Base-by-base conservation (phyloP, 2,113 vertebrate genomes). In the Cebidichthys violaceus region DNA sequence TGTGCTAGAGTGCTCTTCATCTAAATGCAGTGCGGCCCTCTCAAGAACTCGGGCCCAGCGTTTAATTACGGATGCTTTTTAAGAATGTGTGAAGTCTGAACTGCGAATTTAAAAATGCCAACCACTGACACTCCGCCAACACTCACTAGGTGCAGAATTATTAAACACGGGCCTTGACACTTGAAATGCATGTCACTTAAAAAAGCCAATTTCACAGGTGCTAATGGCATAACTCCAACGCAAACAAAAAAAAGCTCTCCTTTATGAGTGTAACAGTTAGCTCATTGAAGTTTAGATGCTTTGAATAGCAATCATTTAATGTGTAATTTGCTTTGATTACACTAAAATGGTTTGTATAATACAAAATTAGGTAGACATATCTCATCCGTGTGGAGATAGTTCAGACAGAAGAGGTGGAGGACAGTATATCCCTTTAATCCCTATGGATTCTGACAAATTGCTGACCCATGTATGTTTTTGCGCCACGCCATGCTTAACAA, bases 21-120 rank as follows among this genome's bases (percentile, higher is more conserved):
- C 54, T 62, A 54, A 67, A 83, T 73, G 22, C 4, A 55, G 52
- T n/a, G 13, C 37, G 15, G 17, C 29, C 7, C 62, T 82, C 78
- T 76, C 18, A 70, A 83, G 22, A 75, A 77, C 75, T 70, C 22
- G 22, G 72, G 22, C n/a, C 29, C 6, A 1, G 70, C 18, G 61
- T 86, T 81, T 77, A 82, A 84, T 84, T 47, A 75, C 3, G 8
- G 55, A 24, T 11, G 39, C 43, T 67, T 86, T 82, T 82, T 67
- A 81, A 73, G 35, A 85, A 69, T 41, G 43, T 62, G 45, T 35
- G 10, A 73, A 65, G 73, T 52, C 27, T 65, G 20, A 84, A 79
- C n/a, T 75, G 27, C 55, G 60, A 50, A 70, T 68, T 60, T 59
- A 67, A 70, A 84, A 62, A 74, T 70, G 10, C 17, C n/a, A 71